Evolutionary conservation across 2,797 vertebrate genomes (phyloP), one percentile per base, ranked within the genome.

Genomic region (Halcyon badia): DNA sequence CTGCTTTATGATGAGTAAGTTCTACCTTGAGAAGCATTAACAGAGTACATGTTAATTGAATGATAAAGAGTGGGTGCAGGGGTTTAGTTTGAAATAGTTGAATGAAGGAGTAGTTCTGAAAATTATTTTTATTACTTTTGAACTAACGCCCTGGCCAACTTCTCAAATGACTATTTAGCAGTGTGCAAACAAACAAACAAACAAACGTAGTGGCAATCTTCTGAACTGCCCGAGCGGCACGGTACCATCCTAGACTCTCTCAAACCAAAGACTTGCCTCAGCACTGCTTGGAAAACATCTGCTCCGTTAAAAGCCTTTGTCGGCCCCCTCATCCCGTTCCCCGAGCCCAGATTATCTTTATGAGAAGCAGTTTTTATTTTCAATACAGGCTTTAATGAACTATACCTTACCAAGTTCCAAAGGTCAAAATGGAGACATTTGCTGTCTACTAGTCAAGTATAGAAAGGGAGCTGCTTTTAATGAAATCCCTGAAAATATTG

Each of bases 191-290:
- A 76, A 91, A 83, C 97, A 94, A 91, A 97, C 95, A 76, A 91
- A 83, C 78, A 22, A 49, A 69, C 46, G 65, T 21, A 70, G 90
- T 49, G 96, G 97, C 97, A 97, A 91, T 97, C 97, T 97, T 97
- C 95, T 97, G 94, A 97, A 92, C 82, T 89, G 97, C 97, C 97
- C 78, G 58, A 97, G 98, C 96, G 98, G 98, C 98, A 97, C 17
- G 68, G 92, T 98, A 98, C 97, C 98, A 97, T 97, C 98, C 85
- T 89, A 98, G 99, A 98, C 95, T 96, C 98, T 98, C 97, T 97
- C 98, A 99, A 99, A 99, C 99, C 99, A 99, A 99, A 99, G 99
- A 99, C 98, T 99, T 99, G 99, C 99, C 99, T 98, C 98, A 98
- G 98, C 97, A 98, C 98, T 99, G 98, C 98, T 98, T 96, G 98